Percentiles rank a stretch among this genome's conserved stretches.
phyloP scores from a whole-genome alignment of 2,797 vertebrate species.

The Myiothlypis coronata region DNA sequence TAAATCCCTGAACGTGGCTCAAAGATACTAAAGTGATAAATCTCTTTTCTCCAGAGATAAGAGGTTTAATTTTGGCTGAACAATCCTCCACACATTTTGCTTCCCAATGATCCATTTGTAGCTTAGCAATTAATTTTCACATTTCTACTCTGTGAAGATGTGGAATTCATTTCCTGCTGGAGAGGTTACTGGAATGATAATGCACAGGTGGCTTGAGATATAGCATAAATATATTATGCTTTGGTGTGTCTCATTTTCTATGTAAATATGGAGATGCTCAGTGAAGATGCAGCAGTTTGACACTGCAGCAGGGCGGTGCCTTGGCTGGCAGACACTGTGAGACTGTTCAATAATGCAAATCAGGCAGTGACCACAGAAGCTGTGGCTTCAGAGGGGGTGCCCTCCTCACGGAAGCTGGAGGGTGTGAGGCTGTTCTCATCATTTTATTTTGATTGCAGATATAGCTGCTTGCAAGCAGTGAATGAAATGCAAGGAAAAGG shows the following conservation, averaged over 20 bases:
- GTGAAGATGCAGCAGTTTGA: not conserved
- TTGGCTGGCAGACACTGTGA: not conserved
- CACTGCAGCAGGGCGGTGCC: not conserved
- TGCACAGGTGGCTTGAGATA: slow-evolving; percentile 49
- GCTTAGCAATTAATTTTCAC: slow-evolving; percentile 39
- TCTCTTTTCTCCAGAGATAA: not conserved
- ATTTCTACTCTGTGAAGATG: slow-evolving; percentile 25
- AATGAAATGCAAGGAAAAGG: not conserved
- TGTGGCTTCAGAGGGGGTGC: not conserved
- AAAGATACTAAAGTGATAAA: not conserved
- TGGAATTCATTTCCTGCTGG: slow-evolving; percentile 58
- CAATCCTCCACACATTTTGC: not conserved
- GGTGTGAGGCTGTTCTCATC: not conserved
- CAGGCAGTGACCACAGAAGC: not conserved
- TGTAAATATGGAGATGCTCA: not conserved
- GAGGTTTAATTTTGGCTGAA: slow-evolving; percentile 18
- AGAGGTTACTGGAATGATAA: slow-evolving; percentile 48
- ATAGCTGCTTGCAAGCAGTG: not conserved
- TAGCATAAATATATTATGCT: slow-evolving; percentile 54
- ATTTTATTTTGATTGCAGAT: not conserved
- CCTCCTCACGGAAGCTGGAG: not conserved
- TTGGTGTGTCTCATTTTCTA: slow-evolving; percentile 45
- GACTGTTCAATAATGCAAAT: slow-evolving; percentile 37
- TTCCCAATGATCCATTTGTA: slow-evolving; percentile 28
- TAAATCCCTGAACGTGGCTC: not conserved